Conservation (phyloP, 2,113 vertebrate genomes). For the Zosterops borbonicus region DNA sequence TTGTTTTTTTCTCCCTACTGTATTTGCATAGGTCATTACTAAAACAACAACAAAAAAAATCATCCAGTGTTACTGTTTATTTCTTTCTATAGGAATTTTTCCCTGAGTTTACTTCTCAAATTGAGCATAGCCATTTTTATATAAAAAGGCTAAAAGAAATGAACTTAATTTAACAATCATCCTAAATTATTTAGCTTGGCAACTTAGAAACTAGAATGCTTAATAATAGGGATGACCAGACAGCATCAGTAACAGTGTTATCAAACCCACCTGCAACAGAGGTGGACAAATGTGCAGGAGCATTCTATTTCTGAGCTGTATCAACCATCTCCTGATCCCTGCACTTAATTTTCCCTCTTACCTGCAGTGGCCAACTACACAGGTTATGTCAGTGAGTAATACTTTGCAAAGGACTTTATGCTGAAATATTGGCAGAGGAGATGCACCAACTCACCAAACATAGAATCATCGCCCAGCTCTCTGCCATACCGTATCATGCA, state of each 20-base stretch:
- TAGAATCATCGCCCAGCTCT: conserved; percentile 88
- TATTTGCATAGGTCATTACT: background rate
- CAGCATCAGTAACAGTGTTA: background rate
- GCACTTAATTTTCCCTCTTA: background rate
- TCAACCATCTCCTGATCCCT: background rate
- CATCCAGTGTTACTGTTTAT: background rate
- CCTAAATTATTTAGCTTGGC: background rate
- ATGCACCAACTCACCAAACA: conserved; percentile 82
- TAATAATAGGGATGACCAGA: background rate
- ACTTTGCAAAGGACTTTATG: conserved; percentile 3
- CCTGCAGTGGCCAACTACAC: background rate
- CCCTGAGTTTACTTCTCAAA: background rate
- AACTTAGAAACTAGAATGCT: background rate
- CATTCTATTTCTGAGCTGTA: background rate
- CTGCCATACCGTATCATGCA: conserved; percentile 90
- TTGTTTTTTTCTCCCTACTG: background rate
- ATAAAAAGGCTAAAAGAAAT: background rate
- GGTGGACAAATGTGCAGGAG: background rate
- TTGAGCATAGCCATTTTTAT: background rate
- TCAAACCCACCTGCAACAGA: background rate
- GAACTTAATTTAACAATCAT: background rate
- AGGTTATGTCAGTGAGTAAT: background rate
- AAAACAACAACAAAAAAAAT: background rate
- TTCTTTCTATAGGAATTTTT: background rate
- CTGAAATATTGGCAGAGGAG: background rate